Percentiles rank a stretch among this genome's conserved stretches.
Evolutionary conservation across 2,113 vertebrate species (phyloP).

Genomic region (Progne subis): DNA sequence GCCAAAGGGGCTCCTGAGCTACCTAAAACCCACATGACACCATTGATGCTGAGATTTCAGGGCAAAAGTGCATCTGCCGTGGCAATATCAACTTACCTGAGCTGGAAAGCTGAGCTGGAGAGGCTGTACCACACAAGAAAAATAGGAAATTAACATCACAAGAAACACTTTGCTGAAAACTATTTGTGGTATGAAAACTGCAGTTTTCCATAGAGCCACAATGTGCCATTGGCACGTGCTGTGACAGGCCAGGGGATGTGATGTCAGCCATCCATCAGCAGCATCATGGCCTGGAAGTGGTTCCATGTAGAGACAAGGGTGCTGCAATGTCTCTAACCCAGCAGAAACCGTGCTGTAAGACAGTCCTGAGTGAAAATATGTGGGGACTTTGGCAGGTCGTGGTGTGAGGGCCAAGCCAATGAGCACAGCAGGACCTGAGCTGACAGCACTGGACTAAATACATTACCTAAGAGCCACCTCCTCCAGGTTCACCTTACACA

Average conservation of each 20-base stretch:
- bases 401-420: background rate
- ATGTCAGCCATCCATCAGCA: background rate
- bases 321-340: background rate
- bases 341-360: background rate
- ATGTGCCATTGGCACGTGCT: fast-evolving
- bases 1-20: background rate
- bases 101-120: background rate
- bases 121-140: background rate
- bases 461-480: background rate
- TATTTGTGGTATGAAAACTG: background rate
- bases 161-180: background rate
- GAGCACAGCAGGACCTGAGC: background rate
- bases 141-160: background rate
- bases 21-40: background rate
- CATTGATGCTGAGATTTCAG: background rate
- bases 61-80: background rate
- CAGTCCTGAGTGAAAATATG: background rate
- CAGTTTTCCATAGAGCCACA: background rate
- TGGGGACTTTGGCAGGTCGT: fast-evolving
- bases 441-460: background rate
- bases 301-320: background rate
- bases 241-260: background rate
- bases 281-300: background rate
- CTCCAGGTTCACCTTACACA: background rate
- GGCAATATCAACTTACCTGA: background rate